A percentile compares a stretch with the other conserved stretches of the same genome.
Evolutionary conservation across 2,888 invertebrate genomes (phyloP).

Genomic region (Lacanobia wlatinum): DNA sequence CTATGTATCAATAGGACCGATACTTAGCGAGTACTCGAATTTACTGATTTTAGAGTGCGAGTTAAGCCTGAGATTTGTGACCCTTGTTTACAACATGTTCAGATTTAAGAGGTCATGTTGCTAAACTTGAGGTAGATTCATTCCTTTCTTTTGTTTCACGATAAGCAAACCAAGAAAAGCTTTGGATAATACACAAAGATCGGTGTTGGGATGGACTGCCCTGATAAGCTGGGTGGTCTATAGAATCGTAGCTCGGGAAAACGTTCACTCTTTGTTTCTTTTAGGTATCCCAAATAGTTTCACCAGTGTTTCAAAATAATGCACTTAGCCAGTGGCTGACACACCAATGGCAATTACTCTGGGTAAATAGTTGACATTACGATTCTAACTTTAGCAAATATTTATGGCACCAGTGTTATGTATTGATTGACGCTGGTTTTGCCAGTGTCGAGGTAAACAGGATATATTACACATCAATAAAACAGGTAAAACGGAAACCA

Average conservation of each 20-base stretch:
- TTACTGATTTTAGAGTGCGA: slow-evolving; percentile 2
- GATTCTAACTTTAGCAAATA: slow-evolving; percentile 3
- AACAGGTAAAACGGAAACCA: neutral
- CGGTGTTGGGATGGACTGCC: neutral
- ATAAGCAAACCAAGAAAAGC: neutral
- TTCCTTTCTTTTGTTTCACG: neutral
- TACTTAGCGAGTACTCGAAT: slow-evolving; percentile 25
- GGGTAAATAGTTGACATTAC: neutral
- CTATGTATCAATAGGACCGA: slow-evolving; percentile 24
- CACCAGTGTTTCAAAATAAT: slow-evolving; percentile 12
- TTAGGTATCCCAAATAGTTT: neutral
- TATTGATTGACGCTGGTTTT: neutral
- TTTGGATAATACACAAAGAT: neutral
- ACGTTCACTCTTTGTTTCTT: neutral
- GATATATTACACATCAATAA: neutral
- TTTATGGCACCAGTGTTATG: neutral
- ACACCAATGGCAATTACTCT: neutral
- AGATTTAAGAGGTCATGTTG: neutral
- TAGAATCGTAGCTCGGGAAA: no score
- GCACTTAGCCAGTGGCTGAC: neutral
- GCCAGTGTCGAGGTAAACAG: neutral
- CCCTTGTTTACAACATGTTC: slow-evolving; percentile 10
- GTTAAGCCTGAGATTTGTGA: slow-evolving; percentile 2
- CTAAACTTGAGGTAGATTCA: neutral
- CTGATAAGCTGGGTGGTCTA: neutral